Evolutionary conservation across 2,113 vertebrate genomes (phyloP).

Genomic region (Grammomys surdaster): DNA sequence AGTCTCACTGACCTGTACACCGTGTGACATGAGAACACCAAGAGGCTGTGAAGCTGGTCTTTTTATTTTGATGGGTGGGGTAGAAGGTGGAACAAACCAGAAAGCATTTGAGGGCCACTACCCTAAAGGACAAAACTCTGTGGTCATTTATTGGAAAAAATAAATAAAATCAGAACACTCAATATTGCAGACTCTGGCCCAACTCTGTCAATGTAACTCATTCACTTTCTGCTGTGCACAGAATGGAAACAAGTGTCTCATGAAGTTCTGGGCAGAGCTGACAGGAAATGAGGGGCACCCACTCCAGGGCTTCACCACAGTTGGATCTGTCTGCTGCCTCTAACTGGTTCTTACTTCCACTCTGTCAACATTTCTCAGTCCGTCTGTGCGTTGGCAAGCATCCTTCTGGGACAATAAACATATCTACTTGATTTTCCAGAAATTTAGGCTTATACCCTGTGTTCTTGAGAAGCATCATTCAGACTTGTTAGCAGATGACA

Average conservation of each 20-base stretch:
- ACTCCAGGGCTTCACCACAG: neutral
- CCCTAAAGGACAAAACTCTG: neutral
- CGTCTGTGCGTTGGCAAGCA: neutral
- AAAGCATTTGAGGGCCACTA: conserved; percentile 33
- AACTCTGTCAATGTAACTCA: conserved; percentile 5
- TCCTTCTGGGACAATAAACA: neutral
- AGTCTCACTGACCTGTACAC: conserved; percentile 2
- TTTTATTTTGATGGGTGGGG: neutral
- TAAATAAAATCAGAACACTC: conserved; percentile 48
- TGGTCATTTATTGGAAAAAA: conserved; percentile 28
- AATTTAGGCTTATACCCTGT: neutral
- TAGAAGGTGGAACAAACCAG: conserved; percentile 29
- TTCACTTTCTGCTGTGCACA: conserved; percentile 49
- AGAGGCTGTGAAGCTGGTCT: neutral
- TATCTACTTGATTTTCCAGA: neutral
- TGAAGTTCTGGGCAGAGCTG: neutral
- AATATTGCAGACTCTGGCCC: neutral
- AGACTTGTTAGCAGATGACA: neutral
- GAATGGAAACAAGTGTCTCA: conserved; percentile 22
- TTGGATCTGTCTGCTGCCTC: neutral
- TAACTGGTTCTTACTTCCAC: fast-evolving
- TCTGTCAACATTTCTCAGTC: neutral
- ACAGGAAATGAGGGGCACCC: neutral
- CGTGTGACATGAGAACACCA: neutral
- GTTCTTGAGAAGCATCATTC: neutral